Base-by-base conservation (phyloP, 2,888 invertebrate genomes). In the Heliconius erato region DNA sequence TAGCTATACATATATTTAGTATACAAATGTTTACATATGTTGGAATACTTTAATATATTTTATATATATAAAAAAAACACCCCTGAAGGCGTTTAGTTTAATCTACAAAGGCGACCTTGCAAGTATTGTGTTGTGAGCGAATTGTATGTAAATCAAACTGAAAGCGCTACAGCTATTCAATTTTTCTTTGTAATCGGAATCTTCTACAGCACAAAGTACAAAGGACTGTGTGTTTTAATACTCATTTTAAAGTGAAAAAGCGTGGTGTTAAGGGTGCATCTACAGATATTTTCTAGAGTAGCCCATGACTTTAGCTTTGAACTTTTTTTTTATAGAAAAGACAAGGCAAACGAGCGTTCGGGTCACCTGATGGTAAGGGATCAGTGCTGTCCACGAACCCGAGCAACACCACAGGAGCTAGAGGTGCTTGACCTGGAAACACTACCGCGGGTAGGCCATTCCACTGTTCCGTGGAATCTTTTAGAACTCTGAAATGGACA, bases 111-210 rank as follows among this genome's bases (percentile, higher is more conserved):
- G 74, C 76, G 69, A 74, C 23, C 59, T 59, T 74, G 26, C 23
- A 59, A 59, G 69, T 81, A 77, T 77, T 77, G 59, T 81, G 44
- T 77, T 80, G 68, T 32, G 54, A 65, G 49, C 28, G 69, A 67
- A 81, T 76, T 74, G 76, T 54, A 81, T 81, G 81, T 76, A 81
- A 81, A 81, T 81, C 76, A 59, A 81, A 44, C 59, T 71, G 59
- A 77, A 81, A 81, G 81, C 59, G 67, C 77, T 63, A 77, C 71
- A 77, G 68, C 77, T 77, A 80, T 80, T 81, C 77, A 77, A 81
- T 81, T 59, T 68, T 69, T 81, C 77, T 81, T 81, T 81, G 77
- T 77, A 44, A 81, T 77, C 76, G 54, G 59, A 71, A 77, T 44
- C 63, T 77, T 65, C 69, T 19, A n/a, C 49, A n/a, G 40, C 44